Percentiles rank a stretch among this genome's conserved stretches.
These are phyloP conservation scores for Melieria picta DNA, from an alignment of 2,888 invertebrate genomes.

Conservation along the genomic window DNA sequence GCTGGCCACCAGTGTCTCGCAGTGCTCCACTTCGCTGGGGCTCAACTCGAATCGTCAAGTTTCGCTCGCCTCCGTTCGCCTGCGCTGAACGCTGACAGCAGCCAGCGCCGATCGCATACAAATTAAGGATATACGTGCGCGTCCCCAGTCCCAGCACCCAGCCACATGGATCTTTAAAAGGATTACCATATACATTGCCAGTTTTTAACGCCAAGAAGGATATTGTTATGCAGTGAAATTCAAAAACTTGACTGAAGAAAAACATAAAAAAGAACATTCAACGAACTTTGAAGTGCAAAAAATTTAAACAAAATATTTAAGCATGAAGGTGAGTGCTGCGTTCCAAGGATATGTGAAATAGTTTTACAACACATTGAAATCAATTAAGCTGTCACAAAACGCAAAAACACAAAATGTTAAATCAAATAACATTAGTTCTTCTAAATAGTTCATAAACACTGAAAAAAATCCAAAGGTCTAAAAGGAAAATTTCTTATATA, in stretches of 20 bases:
- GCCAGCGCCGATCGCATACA: slow-evolving; percentile 7
- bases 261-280: not conserved
- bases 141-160: not conserved
- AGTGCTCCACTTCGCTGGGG: slow-evolving; percentile 66
- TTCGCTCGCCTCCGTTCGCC: slow-evolving; percentile 19
- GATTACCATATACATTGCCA: slow-evolving; percentile 22
- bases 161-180: slow-evolving; percentile 23
- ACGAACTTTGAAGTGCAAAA: slow-evolving; percentile 10
- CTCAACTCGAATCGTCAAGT: slow-evolving; percentile 42
- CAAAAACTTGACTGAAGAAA: slow-evolving; percentile 1
- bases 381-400: too few relatives aligned
- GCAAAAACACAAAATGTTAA: too few relatives aligned
- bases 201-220: slow-evolving; percentile 13
- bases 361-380: too few relatives aligned
- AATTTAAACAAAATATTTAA: slow-evolving; percentile 12
- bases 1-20: slow-evolving; percentile 66
- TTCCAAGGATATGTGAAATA: too few relatives aligned
- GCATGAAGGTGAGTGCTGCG: slow-evolving; percentile 47
- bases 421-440: too few relatives aligned
- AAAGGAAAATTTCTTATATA: too few relatives aligned
- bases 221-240: slow-evolving; percentile 21
- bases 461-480: too few relatives aligned
- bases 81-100: slow-evolving; percentile 19
- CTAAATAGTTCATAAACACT: too few relatives aligned
- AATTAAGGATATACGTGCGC: slow-evolving; percentile 27